phyloP scores from a whole-genome alignment of 23 tunicate genomes.

The Trididemnum clinides region DNA sequence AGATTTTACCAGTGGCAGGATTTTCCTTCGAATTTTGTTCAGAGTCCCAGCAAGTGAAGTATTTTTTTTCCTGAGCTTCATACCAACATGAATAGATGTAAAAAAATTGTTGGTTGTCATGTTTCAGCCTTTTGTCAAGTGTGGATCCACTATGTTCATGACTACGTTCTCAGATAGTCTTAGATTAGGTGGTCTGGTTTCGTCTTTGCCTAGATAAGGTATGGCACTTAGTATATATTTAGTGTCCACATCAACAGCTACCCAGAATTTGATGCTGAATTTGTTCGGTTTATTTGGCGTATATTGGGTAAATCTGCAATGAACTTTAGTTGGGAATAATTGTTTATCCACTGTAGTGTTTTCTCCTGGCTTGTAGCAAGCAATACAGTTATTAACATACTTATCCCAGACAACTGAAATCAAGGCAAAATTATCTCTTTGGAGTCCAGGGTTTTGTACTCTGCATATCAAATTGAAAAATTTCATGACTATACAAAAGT shows the following conservation, averaged over 20 bases:
- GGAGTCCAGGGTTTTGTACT: background rate
- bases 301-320: no score
- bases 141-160: background rate
- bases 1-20: background rate
- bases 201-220: background rate
- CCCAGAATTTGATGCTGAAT: no score
- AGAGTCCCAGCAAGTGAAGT: background rate
- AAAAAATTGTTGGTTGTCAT: background rate
- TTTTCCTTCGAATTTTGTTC: no score
- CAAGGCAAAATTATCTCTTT: background rate
- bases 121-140: background rate
- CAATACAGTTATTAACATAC: background rate
- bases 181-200: background rate
- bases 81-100: background rate
- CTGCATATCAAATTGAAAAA: background rate
- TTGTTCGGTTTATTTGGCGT: no score
- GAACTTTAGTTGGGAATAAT: no score
- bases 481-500: background rate
- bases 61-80: background rate
- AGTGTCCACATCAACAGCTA: background rate
- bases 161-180: background rate
- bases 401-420: background rate
- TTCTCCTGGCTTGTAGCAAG: no score
- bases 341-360: no score
- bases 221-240: background rate